Evolutionary conservation across 2,113 vertebrate genomes (phyloP), one percentile per base, ranked within the genome.

Genomic region (Spheniscus mendiculus): DNA sequence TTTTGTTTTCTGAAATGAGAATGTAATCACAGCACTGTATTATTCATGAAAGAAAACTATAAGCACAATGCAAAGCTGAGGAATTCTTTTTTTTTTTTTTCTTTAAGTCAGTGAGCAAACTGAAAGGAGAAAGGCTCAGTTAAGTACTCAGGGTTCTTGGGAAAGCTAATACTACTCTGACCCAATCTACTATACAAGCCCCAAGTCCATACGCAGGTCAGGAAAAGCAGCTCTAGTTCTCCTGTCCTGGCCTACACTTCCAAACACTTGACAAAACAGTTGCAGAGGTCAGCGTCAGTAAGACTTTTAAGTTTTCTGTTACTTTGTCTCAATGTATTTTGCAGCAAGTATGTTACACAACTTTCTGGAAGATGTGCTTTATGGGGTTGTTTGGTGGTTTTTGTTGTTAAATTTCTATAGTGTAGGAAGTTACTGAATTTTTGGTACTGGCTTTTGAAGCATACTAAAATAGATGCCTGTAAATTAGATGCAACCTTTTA

Each of bases 401-500:
- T 77, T 72, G 32, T 89, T 79, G 66, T 73, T 86, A 42, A 50
- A 55, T 93, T 89, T 71, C 83, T 74, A 0, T 42, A 44, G 53
- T 70, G 62, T 80, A 61, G 66, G 61, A 80, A 92, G 67, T 59
- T 66, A 9, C 36, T 59, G 77, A 36, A 32, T 87, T 93, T 81
- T 85, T 42, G 27, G 56, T 69, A 6, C 40, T 65, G 82, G 26
- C 5, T 50, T 90, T 93, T 89, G 83, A 58, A 78, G 69, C 9
- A 1, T 25, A 20, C 59, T 55, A 6, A 88, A 90, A 81, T 77
- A 70, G 59, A 45, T 81, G 71, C 49, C 90, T 90, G 83, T 77
- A 87, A 83, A 91, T 87, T 66, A 67, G 67, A 81, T 86, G 76
- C 83, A 95, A 30, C 13, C 81, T 94, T 92, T 86, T 93, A 76